These are phyloP conservation scores for Vireo griseus DNA, from an alignment of 2,797 vertebrate species.

Conservation along the genomic window DNA sequence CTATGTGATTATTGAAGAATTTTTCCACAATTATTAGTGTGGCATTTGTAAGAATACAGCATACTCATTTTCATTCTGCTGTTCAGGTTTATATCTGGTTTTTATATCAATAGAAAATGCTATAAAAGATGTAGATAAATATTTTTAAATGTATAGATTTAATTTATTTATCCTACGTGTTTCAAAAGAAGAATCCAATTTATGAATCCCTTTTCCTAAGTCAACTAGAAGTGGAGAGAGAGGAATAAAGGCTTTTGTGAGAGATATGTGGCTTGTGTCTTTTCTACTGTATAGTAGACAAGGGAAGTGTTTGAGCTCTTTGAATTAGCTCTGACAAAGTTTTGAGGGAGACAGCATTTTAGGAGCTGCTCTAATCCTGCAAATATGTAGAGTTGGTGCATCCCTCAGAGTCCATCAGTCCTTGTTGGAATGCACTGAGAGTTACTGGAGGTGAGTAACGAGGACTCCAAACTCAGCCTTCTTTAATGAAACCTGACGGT, in stretches of 20 bases:
- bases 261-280: not conserved
- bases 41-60: not conserved
- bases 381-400: not conserved
- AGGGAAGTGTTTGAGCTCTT: not conserved
- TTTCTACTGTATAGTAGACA: not conserved
- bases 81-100: not conserved
- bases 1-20: not conserved
- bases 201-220: not conserved
- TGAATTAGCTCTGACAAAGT: not conserved
- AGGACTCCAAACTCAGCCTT: not conserved
- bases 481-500: not conserved
- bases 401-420: not conserved
- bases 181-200: not conserved
- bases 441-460: accelerated
- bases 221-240: not conserved
- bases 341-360: not conserved
- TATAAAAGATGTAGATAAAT: not conserved
- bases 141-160: not conserved
- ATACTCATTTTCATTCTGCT: not conserved
- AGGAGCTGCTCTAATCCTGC: not conserved
- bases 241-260: not conserved
- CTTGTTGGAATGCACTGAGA: not conserved
- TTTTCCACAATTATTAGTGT: not conserved
- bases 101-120: not conserved
- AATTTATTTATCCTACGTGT: not conserved